phyloP scores from a whole-genome alignment of 1,140 invertebrate genomes.

The Matsumurasca onukii region DNA sequence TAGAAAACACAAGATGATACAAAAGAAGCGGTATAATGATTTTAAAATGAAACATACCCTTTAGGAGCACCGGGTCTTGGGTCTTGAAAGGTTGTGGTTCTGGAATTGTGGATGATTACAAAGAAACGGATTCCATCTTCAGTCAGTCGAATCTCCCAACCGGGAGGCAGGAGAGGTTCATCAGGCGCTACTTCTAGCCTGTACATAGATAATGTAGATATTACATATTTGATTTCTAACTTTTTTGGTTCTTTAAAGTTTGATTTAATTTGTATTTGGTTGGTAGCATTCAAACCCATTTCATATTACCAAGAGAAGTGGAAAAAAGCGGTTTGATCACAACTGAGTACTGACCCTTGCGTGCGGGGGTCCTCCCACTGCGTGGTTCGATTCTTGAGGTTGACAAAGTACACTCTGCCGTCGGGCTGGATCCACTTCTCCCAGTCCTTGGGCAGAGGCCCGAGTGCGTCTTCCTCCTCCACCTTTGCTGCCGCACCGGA shows the following conservation, averaged over 20 bases:
- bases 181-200: conserved; percentile 74
- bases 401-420: conserved; percentile 95
- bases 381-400: conserved; percentile 98
- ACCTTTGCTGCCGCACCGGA: conserved; percentile 51
- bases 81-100: conserved; percentile 96
- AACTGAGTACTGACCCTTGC: conserved; percentile 77
- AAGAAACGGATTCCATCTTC: conserved; percentile 95
- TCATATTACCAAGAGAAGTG: too few relatives aligned
- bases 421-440: conserved; percentile 94
- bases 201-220: conserved; percentile 36
- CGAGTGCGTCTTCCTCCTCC: conserved; percentile 79
- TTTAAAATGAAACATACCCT: conserved; percentile 69
- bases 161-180: conserved; percentile 87
- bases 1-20: too few relatives aligned
- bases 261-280: too few relatives aligned
- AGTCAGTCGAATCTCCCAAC: conserved; percentile 96
- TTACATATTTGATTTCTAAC: too few relatives aligned
- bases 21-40: too few relatives aligned
- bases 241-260: too few relatives aligned
- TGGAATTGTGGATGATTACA: conserved; percentile 97
- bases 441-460: conserved; percentile 92
- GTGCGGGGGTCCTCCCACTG: conserved; percentile 99
- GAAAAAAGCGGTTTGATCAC: too few relatives aligned
- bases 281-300: too few relatives aligned
- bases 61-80: conserved; percentile 88